Evolutionary conservation across 2,797 vertebrate genomes (phyloP).

Genomic region (Martes flavigula): DNA sequence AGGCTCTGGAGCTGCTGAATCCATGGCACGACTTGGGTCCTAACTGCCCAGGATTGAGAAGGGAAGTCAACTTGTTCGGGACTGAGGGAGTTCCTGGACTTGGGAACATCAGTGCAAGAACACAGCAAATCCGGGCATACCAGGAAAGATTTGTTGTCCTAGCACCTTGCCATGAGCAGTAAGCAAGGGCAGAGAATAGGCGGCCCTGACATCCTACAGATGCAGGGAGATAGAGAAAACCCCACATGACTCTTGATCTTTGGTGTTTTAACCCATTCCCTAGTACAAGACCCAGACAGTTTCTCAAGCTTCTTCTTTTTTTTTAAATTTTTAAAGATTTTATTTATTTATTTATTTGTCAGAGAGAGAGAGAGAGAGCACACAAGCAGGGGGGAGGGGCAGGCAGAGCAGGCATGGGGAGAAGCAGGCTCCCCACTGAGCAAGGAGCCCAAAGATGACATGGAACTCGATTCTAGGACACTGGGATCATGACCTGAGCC

Average conservation of each 20-base stretch:
- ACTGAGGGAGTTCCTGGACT: not conserved
- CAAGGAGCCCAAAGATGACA: too few relatives aligned
- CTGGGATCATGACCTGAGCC: too few relatives aligned
- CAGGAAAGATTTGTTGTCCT: not conserved
- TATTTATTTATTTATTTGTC: too few relatives aligned
- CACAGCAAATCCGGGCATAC: not conserved
- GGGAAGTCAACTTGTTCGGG: not conserved
- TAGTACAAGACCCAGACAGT: not conserved
- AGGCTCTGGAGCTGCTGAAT: not conserved
- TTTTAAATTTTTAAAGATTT: too few relatives aligned
- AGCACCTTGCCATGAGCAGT: not conserved
- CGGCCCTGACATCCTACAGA: not conserved
- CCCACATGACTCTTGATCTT: not conserved
- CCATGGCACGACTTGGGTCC: not conserved
- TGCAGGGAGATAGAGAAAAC: not conserved
- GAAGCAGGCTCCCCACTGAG: too few relatives aligned
- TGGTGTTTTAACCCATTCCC: too few relatives aligned
- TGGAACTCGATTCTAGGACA: too few relatives aligned
- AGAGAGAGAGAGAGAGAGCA: fast-evolving
- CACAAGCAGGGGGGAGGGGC: too few relatives aligned
- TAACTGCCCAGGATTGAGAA: not conserved
- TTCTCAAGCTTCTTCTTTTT: too few relatives aligned
- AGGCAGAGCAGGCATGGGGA: too few relatives aligned
- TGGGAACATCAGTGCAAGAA: not conserved
- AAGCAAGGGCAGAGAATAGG: not conserved